Conservation (phyloP, 1,140 invertebrate genomes). For the Drosophila bipectinata region DNA sequence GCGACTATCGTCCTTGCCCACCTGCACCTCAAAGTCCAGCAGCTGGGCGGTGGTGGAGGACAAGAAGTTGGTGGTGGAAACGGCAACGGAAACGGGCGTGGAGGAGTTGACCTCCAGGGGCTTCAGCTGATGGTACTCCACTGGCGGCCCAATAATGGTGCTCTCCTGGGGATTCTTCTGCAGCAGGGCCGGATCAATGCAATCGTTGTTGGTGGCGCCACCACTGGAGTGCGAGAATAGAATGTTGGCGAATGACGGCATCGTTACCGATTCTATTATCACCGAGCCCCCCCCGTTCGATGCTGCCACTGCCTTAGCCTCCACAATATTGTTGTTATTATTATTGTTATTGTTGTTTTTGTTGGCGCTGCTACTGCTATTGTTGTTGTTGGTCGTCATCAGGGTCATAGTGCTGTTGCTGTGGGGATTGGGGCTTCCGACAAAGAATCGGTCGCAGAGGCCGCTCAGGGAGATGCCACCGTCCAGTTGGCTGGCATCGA, state of each 20-base stretch:
- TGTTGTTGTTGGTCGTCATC: conserved; percentile 34
- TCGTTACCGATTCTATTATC: conserved; percentile 64
- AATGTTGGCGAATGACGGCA: conserved; percentile 72
- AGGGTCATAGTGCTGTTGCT: conserved; percentile 57
- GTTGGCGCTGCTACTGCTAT: conserved; percentile 30
- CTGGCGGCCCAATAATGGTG: conserved; percentile 26
- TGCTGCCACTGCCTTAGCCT: conserved; percentile 46
- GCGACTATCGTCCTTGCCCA: conserved; percentile 41
- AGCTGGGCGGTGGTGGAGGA: conserved; percentile 58
- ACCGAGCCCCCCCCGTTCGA: conserved; percentile 27
- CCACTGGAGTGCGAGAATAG: conserved; percentile 47
- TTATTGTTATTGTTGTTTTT: conserved; percentile 41
- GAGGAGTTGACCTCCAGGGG: conserved; percentile 36
- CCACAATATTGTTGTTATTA: conserved; percentile 43
- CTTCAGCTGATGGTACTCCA: conserved; percentile 73
- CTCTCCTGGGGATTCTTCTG: conserved; percentile 39
- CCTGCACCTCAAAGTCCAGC: conserved; percentile 61
- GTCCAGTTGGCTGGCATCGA: conserved; percentile 66
- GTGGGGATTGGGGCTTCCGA: conserved; percentile 65
- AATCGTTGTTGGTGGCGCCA: conserved; percentile 19
- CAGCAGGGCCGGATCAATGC: conserved; percentile 51
- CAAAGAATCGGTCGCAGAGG: conserved; percentile 74
- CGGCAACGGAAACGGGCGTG: conserved; percentile 23
- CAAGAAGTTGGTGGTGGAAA: conserved; percentile 54
- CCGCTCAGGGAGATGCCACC: conserved; percentile 70